These are phyloP conservation scores for Chouioia cunea DNA, from an alignment of 2,888 invertebrate species.

Conservation along the genomic window DNA sequence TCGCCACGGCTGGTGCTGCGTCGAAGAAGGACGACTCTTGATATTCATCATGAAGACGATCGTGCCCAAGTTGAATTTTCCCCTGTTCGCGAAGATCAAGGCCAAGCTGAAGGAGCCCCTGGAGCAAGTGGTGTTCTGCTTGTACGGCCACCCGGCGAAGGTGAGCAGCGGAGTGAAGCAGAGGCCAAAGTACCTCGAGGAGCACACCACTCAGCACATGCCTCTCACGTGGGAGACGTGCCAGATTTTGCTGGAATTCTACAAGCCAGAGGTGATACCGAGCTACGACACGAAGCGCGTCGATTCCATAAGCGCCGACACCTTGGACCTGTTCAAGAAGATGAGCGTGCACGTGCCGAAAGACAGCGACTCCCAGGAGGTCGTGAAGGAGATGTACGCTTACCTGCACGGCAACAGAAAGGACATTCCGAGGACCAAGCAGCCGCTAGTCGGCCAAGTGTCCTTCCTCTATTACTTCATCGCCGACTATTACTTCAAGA, in stretches of 20 bases:
- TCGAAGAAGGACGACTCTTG: conserved; percentile 82
- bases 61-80: conserved; percentile 77
- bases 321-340: conserved; percentile 80
- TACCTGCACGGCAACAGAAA: conserved; percentile 77
- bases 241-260: conserved; percentile 84
- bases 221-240: conserved; percentile 81
- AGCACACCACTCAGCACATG: conserved; percentile 81
- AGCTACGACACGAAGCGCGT: conserved; percentile 83
- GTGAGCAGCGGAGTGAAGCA: conserved; percentile 75
- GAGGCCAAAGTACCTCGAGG: conserved; percentile 73
- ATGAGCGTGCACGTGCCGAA: conserved; percentile 79
- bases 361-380: conserved; percentile 76
- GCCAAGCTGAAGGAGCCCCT: conserved; percentile 82
- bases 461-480: conserved; percentile 89
- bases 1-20: conserved; percentile 83
- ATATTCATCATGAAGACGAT: conserved; percentile 83
- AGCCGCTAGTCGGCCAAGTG: conserved; percentile 73
- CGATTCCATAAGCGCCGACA: conserved; percentile 85
- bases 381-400: conserved; percentile 75
- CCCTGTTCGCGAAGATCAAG: conserved; percentile 74
- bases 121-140: conserved; percentile 88
- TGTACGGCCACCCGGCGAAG: conserved; percentile 81
- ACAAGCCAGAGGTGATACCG: conserved; percentile 83
- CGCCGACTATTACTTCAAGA: conserved; percentile 92
- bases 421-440: conserved; percentile 72